Evolutionary conservation across 1,140 invertebrate genomes (phyloP).

Genomic region (Panagrolaimus sp.): DNA sequence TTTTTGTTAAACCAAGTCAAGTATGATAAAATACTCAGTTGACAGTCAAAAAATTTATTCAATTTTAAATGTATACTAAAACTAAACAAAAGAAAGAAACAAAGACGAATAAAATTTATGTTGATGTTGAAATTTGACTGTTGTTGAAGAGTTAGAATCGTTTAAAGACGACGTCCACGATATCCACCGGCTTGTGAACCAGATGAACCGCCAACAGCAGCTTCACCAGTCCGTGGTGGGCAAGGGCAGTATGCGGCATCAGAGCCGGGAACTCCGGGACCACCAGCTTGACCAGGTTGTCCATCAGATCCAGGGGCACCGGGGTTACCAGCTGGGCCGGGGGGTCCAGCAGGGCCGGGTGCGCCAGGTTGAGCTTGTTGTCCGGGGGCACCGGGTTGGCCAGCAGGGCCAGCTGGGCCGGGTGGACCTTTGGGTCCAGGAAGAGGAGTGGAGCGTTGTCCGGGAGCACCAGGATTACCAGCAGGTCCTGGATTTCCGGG

Average conservation of each 20-base stretch:
- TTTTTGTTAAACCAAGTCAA: too few relatives aligned
- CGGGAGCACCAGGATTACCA: not conserved
- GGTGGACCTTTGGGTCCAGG: slow-evolving; percentile 24
- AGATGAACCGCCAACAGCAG: not conserved
- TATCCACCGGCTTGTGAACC: not conserved
- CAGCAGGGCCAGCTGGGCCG: slow-evolving; percentile 23
- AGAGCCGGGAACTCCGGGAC: not conserved
- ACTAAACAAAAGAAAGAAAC: too few relatives aligned
- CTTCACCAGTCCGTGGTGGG: slow-evolving; percentile 13
- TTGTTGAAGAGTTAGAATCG: too few relatives aligned
- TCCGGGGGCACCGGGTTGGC: slow-evolving; percentile 16
- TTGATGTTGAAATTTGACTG: too few relatives aligned
- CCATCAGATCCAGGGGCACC: slow-evolving; percentile 31
- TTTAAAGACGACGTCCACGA: too few relatives aligned
- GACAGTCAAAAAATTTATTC: too few relatives aligned
- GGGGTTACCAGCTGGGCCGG: slow-evolving; percentile 26
- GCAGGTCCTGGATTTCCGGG: slow-evolving; percentile 20
- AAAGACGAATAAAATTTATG: too few relatives aligned
- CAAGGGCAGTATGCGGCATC: slow-evolving; percentile 12
- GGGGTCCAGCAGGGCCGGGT: slow-evolving; percentile 29
- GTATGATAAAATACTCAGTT: too few relatives aligned
- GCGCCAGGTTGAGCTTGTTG: slow-evolving; percentile 20
- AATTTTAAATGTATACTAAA: too few relatives aligned
- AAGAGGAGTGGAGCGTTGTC: slow-evolving; percentile 1
- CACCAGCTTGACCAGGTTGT: slow-evolving; percentile 17